phyloP scores from a whole-genome alignment of 2,888 invertebrate species.

The Lasioglossum malachurum region DNA sequence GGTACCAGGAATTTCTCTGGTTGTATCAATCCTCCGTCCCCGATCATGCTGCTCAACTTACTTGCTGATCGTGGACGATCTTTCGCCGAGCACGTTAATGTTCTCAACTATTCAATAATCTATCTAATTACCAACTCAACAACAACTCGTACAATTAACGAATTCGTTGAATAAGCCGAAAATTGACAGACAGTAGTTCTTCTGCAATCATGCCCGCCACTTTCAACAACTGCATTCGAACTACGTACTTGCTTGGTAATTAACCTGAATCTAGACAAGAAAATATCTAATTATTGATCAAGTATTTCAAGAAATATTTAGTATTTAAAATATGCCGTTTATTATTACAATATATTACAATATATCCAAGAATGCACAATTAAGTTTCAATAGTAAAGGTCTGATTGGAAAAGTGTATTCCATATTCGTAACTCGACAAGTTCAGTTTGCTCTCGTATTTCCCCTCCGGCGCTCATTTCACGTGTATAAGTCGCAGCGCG shows the following conservation, averaged over 20 bases:
- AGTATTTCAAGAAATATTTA: too few relatives aligned
- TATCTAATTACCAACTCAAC: neutral
- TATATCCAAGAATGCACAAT: neutral
- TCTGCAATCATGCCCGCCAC: too few relatives aligned
- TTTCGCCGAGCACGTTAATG: neutral
- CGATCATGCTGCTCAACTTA: slow-evolving; percentile 12
- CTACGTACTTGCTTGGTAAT: too few relatives aligned
- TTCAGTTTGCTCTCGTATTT: slow-evolving; percentile 3
- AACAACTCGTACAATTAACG: too few relatives aligned
- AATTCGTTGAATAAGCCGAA: too few relatives aligned
- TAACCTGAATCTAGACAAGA: too few relatives aligned
- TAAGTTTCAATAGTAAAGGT: neutral
- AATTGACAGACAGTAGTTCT: too few relatives aligned
- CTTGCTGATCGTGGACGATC: neutral
- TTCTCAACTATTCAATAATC: neutral
- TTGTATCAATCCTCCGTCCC: slow-evolving; percentile 16
- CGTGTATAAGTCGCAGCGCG: slow-evolving; percentile 1
- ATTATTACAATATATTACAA: too few relatives aligned
- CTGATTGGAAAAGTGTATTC: neutral
- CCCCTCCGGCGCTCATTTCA: neutral
- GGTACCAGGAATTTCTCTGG: slow-evolving; percentile 52
- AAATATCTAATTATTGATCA: too few relatives aligned
- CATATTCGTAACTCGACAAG: neutral
- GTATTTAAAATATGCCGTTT: too few relatives aligned
- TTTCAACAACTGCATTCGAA: too few relatives aligned